These are phyloP conservation scores for Chloroclystis v-ata DNA, from an alignment of 2,888 invertebrate species.

Conservation along the genomic window DNA sequence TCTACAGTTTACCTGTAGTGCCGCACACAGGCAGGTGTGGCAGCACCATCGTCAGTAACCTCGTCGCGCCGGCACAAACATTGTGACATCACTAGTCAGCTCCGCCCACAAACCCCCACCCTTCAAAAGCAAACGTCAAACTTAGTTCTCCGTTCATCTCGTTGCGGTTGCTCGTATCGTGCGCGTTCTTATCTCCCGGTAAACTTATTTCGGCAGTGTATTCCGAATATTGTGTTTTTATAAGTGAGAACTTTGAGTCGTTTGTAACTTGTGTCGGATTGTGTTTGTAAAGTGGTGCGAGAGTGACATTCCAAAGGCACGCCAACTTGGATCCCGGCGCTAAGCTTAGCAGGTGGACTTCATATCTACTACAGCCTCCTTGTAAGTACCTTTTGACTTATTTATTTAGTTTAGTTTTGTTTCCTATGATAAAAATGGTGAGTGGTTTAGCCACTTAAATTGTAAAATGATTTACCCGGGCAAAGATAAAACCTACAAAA, in stretches of 20 bases:
- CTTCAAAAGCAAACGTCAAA: conserved; percentile 38
- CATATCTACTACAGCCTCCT: conserved; percentile 31
- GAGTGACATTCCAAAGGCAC: conserved; percentile 68
- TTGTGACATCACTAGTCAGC: conserved; percentile 26
- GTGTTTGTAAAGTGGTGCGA: conserved; percentile 62
- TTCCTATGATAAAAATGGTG: too few species aligned
- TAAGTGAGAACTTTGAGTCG: conserved; percentile 21
- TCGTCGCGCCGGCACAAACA: conserved; percentile 21
- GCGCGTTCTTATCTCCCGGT: conserved; percentile 41
- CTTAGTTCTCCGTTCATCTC: conserved; percentile 55
- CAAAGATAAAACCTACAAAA: too few species aligned
- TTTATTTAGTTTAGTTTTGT: not conserved
- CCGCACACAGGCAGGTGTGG: conserved; percentile 51
- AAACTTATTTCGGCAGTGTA: conserved; percentile 51
- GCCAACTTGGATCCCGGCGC: conserved; percentile 64
- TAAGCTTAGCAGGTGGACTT: conserved; percentile 58
- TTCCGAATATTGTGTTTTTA: conserved; percentile 29
- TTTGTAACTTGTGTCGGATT: conserved; percentile 38
- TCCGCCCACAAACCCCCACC: conserved; percentile 27
- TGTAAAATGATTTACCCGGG: too few species aligned
- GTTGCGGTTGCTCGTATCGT: conserved; percentile 31
- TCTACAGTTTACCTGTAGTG: not conserved
- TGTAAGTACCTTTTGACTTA: not conserved
- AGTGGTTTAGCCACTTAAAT: too few species aligned
- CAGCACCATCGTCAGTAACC: conserved; percentile 36